Base-by-base conservation (phyloP, 2,113 vertebrate genomes). In the Eulemur macaco region DNA sequence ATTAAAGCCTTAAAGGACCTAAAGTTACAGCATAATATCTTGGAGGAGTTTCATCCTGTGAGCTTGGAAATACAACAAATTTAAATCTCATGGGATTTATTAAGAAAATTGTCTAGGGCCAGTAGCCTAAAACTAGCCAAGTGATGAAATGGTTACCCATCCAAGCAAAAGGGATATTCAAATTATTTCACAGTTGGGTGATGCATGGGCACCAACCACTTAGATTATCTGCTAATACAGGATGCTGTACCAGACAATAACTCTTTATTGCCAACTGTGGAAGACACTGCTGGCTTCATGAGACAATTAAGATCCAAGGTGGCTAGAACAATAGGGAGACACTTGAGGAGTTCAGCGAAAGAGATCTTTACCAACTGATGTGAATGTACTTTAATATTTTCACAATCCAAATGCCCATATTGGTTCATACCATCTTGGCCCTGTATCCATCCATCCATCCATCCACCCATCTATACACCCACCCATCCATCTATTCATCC, bases 51-150 rank as follows among this genome's bases (percentile, higher is more conserved):
- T 54, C n/a, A 66, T 54, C 47, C 42, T 56, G n/a, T 68, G 21
- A 64, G 8, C 15, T 81, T 71, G 50, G 34, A 82, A 95, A 71
- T 66, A 39, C 29, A 73, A 66, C n/a, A 95, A 50, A 81, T 81
- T 88, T 77, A 93, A 82, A 85, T 89, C 21, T 82, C 27, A 52
- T 71, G 54, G 37, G 58, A 84, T 80, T 96, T 92, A 78, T 80
- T 78, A 94, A 87, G 86, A 80, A 87, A 85, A 14, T 52, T 74
- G 27, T 83, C 66, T 25, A 73, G 10, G 42, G 25, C 56, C 31
- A 37, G 8, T 58, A 86, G 68, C 85, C 39, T 96, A 94, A 91
- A 90, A 78, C 66, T 54, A 91, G 37, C 39, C 15, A 50, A 6
- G 12, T 95, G 29, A 81, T 82, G 64, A 93, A 88, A 77, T 54